Base-by-base conservation (phyloP, 2,113 vertebrate genomes). In the Girardinichthys multiradiatus region DNA sequence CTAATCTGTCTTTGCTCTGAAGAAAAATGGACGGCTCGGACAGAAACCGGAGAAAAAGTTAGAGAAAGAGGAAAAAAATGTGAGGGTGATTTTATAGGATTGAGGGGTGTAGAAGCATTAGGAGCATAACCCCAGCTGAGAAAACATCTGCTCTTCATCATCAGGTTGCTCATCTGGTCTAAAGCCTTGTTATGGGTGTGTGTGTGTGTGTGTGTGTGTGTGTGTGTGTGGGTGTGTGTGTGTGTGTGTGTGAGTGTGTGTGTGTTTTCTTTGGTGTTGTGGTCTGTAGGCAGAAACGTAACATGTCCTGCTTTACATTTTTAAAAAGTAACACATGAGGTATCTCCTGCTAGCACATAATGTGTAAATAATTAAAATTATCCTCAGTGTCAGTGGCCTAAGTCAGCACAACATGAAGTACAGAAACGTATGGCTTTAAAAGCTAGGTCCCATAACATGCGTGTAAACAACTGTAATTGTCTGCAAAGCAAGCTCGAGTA, bases 321-420 rank as follows among this genome's bases (percentile, higher is more conserved):
- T 92, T 93, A 91, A 94, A 91, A 90, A 86, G 86, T 59, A 79
- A 85, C 73, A 88, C 68, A 79, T 1, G 29, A 80, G 82, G 84
- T 39, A n/a, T 84, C 77, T 87, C 79, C 68, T 62, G 28, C 73
- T 71, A 87, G 91, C 86, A 80, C 74, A 62, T 28, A 66, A 59
- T 42, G 57, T 61, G 76, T 93, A 79, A 94, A 94, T 94, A 91
- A 94, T 92, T 93, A 74, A 94, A 73, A 74, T 87, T 28, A 87
- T 89, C 84, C 88, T 66, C 17, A 5, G 82, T 57, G 77, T 86
- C 77, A 27, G 79, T 82, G 90, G 82, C 86, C 82, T 72, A 83
- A 90, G 76, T 69, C 80, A 84, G 35, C 77, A 72, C 77, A 82
- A 77, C 82, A 81, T 33, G 79, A 61, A 62, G 57, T 74, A 74